Percentiles rank a stretch among this genome's conserved stretches.
Evolutionary conservation across 1,140 invertebrate species (phyloP).

Genomic region (Ladona fulva): DNA sequence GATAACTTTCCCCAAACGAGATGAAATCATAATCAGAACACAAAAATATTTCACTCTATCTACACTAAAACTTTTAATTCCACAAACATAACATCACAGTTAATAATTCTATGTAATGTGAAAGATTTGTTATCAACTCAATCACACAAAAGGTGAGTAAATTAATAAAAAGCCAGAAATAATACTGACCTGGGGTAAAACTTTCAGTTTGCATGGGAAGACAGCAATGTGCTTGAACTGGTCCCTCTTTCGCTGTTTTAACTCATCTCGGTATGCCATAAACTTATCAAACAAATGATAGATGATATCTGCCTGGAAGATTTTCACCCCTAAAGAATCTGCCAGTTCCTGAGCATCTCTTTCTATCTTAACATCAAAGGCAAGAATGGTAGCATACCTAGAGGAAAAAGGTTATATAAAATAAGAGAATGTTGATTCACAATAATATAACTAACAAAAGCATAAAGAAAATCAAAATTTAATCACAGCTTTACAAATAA

Average conservation of each 20-base stretch:
- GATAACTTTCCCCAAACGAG: too few species aligned
- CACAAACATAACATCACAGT: too few species aligned
- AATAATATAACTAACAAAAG: too few species aligned
- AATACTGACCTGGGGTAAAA: conserved; percentile 63
- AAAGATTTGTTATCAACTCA: too few species aligned
- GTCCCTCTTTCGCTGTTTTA: conserved; percentile 87
- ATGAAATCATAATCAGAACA: too few species aligned
- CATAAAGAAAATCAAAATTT: too few species aligned
- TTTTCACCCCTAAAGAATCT: conserved; percentile 86
- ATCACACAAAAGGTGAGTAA: too few species aligned
- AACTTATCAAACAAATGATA: conserved; percentile 99
- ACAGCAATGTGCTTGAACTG: conserved; percentile 95
- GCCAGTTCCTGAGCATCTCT: conserved; percentile 95
- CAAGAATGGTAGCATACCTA: conserved; percentile 93
- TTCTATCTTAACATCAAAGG: conserved; percentile 98
- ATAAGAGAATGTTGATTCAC: conserved; percentile 13
- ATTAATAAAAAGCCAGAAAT: neutral
- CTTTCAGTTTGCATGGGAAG: conserved; percentile 91
- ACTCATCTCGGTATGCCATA: conserved; percentile 85
- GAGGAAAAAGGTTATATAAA: conserved; percentile 25
- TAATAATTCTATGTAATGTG: too few species aligned
- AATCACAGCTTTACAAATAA: too few species aligned
- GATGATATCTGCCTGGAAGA: conserved; percentile 99
- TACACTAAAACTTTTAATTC: conserved; percentile 14
- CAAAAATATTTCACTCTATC: too few species aligned